phyloP scores from a whole-genome alignment of 2,888 invertebrate species.

The Troides helena region DNA sequence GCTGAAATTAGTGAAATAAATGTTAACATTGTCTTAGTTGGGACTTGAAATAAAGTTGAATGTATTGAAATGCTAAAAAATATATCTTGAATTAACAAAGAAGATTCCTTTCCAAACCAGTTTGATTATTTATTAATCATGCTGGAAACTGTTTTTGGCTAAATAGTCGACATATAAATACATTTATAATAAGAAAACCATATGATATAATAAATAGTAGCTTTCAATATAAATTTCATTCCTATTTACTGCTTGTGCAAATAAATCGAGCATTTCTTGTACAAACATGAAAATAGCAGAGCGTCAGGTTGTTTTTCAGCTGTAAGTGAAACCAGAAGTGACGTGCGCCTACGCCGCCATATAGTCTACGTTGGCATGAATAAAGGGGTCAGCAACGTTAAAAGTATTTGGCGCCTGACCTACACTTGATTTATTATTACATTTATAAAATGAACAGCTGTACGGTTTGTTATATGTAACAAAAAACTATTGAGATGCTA shows the following conservation, averaged over 20 bases:
- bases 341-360: conserved; percentile 21
- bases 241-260: conserved; percentile 10
- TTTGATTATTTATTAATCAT: no score
- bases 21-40: not conserved
- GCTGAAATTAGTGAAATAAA: not conserved
- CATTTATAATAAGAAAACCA: no score
- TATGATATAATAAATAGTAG: not conserved
- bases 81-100: no score
- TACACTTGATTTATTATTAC: conserved; percentile 9
- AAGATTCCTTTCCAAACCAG: no score
- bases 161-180: no score
- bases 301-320: conserved; percentile 24
- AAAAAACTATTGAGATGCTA: no score
- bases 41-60: not conserved
- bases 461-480: not conserved
- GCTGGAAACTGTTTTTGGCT: no score
- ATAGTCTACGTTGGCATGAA: conserved; percentile 18
- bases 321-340: conserved; percentile 17
- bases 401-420: conserved; percentile 27
- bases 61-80: not conserved
- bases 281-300: conserved; percentile 21
- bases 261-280: conserved; percentile 16
- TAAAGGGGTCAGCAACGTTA: conserved; percentile 22
- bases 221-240: conserved; percentile 14
- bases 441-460: not conserved